A percentile compares a stretch with the other conserved stretches of the same genome.
Conservation (phyloP, 2,888 invertebrate genomes). For the Ectemnius continuus region DNA sequence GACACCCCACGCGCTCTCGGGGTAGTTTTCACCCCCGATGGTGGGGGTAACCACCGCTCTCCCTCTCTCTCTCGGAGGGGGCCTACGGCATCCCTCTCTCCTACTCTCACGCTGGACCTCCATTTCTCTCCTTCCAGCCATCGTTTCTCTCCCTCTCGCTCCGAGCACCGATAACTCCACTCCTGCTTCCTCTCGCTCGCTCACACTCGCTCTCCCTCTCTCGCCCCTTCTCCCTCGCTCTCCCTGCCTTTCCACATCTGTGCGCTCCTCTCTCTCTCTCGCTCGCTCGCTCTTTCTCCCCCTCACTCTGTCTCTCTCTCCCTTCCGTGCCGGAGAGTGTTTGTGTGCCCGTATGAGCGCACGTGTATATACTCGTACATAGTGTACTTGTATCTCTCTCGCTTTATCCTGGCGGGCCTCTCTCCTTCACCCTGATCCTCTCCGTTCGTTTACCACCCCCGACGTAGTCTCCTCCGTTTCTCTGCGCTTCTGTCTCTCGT, state of each 20-base stretch:
- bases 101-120: constrained; percentile 18
- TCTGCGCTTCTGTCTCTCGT: constrained; percentile 13
- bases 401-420: constrained; percentile 10
- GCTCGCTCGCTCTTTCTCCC: neutral
- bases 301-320: constrained; percentile 21
- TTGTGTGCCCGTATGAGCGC: constrained; percentile 17
- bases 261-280: neutral
- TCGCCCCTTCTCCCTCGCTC: constrained; percentile 3
- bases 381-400: constrained; percentile 17
- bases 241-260: constrained; percentile 22
- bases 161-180: constrained; percentile 12
- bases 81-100: constrained; percentile 18
- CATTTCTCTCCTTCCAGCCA: constrained; percentile 13
- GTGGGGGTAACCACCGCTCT: constrained; percentile 68
- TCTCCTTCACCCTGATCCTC: constrained; percentile 8
- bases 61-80: constrained; percentile 38
- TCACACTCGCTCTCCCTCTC: neutral
- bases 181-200: constrained; percentile 29
- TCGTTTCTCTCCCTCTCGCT: constrained; percentile 14
- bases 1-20: constrained; percentile 72
- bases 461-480: constrained; percentile 24
- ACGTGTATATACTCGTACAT: constrained; percentile 20
- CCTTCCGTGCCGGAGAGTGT: constrained; percentile 22
- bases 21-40: constrained; percentile 72
- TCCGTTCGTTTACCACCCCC: constrained; percentile 13